These are phyloP conservation scores for Beris chalybata DNA, from an alignment of 2,888 invertebrate species.

Conservation along the genomic window DNA sequence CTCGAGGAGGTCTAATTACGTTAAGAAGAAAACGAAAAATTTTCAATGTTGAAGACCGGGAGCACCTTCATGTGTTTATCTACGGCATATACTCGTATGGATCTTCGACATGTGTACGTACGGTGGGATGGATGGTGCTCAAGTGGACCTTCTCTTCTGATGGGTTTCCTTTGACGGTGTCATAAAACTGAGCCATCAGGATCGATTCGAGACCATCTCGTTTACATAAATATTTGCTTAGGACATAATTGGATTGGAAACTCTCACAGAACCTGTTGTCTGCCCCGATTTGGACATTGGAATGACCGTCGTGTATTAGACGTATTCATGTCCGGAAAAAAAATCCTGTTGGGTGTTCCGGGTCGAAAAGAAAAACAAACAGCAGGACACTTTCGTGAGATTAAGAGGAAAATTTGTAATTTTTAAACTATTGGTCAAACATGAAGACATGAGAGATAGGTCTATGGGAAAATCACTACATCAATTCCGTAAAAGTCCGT, in stretches of 20 bases:
- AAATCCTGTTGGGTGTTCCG: slow-evolving; percentile 21
- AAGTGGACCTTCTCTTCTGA: slow-evolving; percentile 15
- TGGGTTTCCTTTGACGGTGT: background rate
- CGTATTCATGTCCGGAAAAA: slow-evolving; percentile 7
- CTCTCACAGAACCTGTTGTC: background rate
- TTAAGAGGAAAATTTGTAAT: too few relatives aligned
- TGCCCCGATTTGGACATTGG: slow-evolving; percentile 5
- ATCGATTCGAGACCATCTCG: slow-evolving; percentile 19
- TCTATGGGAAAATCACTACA: too few relatives aligned
- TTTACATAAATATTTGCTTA: slow-evolving; percentile 33
- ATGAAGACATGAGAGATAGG: too few relatives aligned
- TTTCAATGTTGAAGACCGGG: slow-evolving; percentile 27
- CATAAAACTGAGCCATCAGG: slow-evolving; percentile 1
- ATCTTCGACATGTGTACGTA: slow-evolving; percentile 14
- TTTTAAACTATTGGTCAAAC: too few relatives aligned
- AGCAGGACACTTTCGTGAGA: too few relatives aligned
- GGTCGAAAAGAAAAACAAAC: background rate
- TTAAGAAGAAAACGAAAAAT: slow-evolving; percentile 15
- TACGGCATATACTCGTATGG: slow-evolving; percentile 8
- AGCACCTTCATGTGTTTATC: slow-evolving; percentile 24
- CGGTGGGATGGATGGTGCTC: slow-evolving; percentile 11
- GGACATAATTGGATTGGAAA: slow-evolving; percentile 15
- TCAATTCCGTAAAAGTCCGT: too few relatives aligned
- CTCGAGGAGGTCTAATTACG: slow-evolving; percentile 28
- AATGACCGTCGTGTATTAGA: background rate